A percentile compares a stretch with the other conserved stretches of the same genome.
These are phyloP conservation scores for Oxycera nigricornis DNA, from an alignment of 2,888 invertebrate species.

Conservation along the genomic window DNA sequence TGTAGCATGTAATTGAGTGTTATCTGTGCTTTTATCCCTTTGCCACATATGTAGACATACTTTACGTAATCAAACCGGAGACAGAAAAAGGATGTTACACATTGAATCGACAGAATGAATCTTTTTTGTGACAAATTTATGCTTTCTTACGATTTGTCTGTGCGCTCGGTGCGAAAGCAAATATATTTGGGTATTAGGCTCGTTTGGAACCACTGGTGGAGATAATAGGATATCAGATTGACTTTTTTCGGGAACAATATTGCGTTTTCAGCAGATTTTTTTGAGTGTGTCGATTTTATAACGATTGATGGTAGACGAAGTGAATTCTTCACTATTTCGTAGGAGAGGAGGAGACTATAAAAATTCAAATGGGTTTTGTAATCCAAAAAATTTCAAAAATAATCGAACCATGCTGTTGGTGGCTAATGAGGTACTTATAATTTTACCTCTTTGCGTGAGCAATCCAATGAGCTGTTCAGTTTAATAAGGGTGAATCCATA, in stretches of 20 bases:
- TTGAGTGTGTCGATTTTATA: neutral
- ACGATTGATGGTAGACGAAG: neutral
- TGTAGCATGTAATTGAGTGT: constrained; percentile 63
- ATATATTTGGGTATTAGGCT: constrained; percentile 5
- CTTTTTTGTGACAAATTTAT: constrained; percentile 44
- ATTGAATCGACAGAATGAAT: constrained; percentile 42
- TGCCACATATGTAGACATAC: constrained; percentile 58
- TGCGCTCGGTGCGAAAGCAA: neutral
- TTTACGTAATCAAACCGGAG: constrained; percentile 44
- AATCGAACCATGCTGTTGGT: no score
- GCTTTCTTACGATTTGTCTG: constrained; percentile 34
- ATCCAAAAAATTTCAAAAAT: no score
- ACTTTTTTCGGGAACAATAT: neutral
- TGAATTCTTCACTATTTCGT: no score
- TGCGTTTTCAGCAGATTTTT: constrained; percentile 21
- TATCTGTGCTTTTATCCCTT: constrained; percentile 60
- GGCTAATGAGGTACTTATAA: neutral
- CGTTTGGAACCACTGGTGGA: neutral
- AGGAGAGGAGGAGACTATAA: neutral
- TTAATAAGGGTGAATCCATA: neutral
- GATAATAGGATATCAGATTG: neutral
- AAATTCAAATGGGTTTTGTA: no score
- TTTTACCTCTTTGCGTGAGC: neutral
- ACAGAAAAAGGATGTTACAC: constrained; percentile 44
- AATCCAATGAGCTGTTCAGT: neutral